phyloP scores from a whole-genome alignment of 2,797 vertebrate species.

The Sebastes cheni region DNA sequence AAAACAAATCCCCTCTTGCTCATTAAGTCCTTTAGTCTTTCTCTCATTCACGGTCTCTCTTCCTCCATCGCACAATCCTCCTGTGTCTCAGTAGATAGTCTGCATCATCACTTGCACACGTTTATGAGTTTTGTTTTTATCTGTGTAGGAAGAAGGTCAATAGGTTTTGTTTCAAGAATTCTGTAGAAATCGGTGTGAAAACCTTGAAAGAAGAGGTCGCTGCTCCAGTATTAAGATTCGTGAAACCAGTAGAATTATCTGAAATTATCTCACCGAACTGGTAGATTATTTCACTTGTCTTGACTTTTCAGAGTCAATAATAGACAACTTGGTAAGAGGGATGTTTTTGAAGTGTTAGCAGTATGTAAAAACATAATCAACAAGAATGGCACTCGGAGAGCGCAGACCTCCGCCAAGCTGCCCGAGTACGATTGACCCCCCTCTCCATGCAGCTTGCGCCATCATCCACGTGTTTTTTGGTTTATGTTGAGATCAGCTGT shows the following conservation, averaged over 20 bases:
- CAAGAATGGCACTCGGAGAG: no score
- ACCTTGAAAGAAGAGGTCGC: background rate
- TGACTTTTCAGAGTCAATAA: no score
- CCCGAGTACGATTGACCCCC: no score
- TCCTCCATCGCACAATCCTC: background rate
- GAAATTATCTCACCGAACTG: background rate
- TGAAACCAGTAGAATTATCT: background rate
- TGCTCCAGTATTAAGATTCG: background rate
- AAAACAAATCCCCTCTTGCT: background rate
- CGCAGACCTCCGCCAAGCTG: no score
- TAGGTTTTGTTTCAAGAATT: background rate
- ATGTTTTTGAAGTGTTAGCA: no score
- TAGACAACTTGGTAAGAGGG: no score
- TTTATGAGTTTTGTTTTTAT: background rate
- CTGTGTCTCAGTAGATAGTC: background rate
- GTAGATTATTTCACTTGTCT: no score
- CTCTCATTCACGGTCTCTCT: background rate
- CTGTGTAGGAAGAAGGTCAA: background rate
- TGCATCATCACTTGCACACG: background rate
- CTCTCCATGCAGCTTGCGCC: no score
- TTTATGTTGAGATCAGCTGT: no score
- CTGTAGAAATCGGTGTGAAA: background rate
- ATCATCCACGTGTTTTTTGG: no score
- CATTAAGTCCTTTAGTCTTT: background rate
- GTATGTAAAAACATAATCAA: no score